Conservation (phyloP, 1,140 invertebrate species). For the Caenorhabditis tropicalis region DNA sequence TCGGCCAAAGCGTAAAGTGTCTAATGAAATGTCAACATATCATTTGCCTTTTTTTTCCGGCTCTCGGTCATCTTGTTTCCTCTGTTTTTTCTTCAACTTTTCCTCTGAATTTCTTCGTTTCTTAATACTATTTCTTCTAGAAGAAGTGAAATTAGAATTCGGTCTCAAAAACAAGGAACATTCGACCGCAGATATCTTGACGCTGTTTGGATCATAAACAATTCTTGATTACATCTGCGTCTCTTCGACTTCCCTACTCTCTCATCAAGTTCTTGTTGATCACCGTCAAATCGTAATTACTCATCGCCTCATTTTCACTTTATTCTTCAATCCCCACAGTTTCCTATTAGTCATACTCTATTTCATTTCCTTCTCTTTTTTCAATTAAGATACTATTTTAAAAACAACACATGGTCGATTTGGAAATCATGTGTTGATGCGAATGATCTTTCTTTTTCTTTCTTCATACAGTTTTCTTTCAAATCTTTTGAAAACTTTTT, state of each 20-base stretch:
- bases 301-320: conserved; percentile 3
- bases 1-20: conserved; percentile 35
- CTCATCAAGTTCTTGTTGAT: conserved; percentile 3
- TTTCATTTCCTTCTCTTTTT: neutral
- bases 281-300: conserved; percentile 28
- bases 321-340: neutral
- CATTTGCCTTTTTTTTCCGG: conserved; percentile 25
- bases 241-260: neutral
- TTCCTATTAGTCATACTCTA: conserved; percentile 33
- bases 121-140: neutral
- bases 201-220: conserved; percentile 7
- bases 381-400: neutral
- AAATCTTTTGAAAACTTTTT: no score
- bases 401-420: neutral
- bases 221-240: neutral
- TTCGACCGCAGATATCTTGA: neutral
- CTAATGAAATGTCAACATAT: conserved; percentile 44
- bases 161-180: neutral
- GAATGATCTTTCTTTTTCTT: neutral
- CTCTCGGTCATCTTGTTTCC: conserved; percentile 24
- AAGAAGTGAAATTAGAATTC: neutral
- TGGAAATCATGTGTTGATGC: neutral
- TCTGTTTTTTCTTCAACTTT: neutral
- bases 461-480: neutral
- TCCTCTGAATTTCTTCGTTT: neutral